phyloP scores from a whole-genome alignment of 2,113 vertebrate species.

The Apodemus sylvaticus region DNA sequence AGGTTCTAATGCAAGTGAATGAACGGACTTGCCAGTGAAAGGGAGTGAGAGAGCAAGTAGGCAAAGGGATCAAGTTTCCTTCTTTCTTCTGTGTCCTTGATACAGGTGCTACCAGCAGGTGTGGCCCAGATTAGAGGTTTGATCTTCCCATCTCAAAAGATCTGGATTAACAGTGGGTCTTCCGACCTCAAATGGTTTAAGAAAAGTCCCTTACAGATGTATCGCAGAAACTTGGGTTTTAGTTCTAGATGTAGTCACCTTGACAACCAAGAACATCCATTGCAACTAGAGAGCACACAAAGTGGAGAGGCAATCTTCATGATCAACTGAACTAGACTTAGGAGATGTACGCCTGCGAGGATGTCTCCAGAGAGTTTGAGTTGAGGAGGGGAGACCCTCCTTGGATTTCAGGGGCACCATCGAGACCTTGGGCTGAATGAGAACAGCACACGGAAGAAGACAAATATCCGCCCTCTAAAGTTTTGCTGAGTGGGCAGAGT shows the following conservation, averaged over 20 bases:
- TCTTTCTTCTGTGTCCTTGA: neutral
- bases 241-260: neutral
- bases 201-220: no score
- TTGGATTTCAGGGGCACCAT: neutral
- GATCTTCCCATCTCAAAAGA: neutral
- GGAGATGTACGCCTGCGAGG: neutral
- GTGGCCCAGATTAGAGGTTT: neutral
- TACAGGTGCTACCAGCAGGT: neutral
- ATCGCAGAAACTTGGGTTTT: neutral
- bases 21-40: neutral
- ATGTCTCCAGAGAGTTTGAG: neutral
- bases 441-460: constrained; percentile 38
- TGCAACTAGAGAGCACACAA: neutral
- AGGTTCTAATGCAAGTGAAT: neutral
- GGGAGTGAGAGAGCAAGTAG: neutral
- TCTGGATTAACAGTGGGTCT: neutral
- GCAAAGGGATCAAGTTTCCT: neutral
- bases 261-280: rapidly evolving
- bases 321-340: neutral
- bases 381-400: neutral
- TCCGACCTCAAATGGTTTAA: neutral
- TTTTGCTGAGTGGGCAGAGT: constrained; percentile 73
- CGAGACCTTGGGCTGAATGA: neutral
- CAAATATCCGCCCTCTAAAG: neutral
- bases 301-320: neutral